These are phyloP conservation scores for Platalea minor DNA, from an alignment of 2,797 vertebrate genomes.

Conservation along the genomic window DNA sequence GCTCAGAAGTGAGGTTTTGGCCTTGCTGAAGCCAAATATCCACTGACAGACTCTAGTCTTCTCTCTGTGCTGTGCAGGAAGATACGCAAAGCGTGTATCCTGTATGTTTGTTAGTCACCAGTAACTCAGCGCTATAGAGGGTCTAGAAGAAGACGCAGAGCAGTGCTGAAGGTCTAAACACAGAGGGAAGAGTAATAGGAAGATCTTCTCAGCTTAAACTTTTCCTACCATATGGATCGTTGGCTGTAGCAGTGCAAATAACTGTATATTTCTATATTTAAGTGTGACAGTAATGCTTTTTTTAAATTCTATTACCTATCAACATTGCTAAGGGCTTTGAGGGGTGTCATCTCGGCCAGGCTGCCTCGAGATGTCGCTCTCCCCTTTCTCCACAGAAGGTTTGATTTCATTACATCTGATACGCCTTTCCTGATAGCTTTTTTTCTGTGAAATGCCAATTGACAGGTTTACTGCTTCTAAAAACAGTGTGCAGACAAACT, in stretches of 20 bases:
- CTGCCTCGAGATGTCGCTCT: background rate
- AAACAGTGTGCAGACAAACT: background rate
- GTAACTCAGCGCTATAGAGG: background rate
- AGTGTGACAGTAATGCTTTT: background rate
- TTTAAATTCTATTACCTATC: too few relatives aligned
- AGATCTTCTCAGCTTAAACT: background rate
- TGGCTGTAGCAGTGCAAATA: background rate
- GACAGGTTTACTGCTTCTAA: background rate
- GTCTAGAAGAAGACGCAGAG: background rate
- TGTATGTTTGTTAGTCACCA: fast-evolving
- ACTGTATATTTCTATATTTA: background rate
- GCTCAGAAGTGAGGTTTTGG: background rate
- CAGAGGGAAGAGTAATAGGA: background rate
- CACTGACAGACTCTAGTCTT: background rate
- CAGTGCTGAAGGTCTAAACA: background rate
- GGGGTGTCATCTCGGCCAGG: background rate
- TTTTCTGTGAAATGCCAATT: background rate
- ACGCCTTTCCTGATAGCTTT: fast-evolving
- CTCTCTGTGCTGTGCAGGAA: background rate
- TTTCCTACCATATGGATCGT: background rate
- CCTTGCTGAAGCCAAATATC: background rate
- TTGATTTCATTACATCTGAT: background rate
- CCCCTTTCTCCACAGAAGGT: background rate
- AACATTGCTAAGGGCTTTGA: background rate
- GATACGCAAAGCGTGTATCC: background rate